phyloP scores from a whole-genome alignment of 1,140 invertebrate genomes.

The Dendrolimus kikuchii region DNA sequence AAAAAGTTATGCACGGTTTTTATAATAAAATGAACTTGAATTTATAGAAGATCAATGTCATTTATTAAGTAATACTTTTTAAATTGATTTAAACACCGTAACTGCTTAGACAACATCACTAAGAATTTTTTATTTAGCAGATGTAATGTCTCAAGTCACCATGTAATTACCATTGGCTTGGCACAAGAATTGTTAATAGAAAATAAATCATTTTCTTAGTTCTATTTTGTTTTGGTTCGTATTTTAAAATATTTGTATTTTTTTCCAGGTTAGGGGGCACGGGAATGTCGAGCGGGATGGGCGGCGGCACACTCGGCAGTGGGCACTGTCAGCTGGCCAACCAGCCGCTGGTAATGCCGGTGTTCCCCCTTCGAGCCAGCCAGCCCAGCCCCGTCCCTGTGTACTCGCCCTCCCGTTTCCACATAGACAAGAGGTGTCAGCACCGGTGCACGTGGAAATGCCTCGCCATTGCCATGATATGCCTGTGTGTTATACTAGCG shows the following conservation, averaged over 20 bases:
- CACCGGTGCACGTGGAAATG: constrained; percentile 96
- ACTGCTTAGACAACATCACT: no score
- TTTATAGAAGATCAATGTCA: no score
- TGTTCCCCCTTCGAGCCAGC: constrained; percentile 81
- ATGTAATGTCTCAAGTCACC: no score
- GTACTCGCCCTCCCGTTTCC: constrained; percentile 92
- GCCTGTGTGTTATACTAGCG: constrained; percentile 88
- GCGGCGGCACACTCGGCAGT: constrained; percentile 53
- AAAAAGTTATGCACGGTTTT: no score
- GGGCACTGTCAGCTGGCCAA: constrained; percentile 73
- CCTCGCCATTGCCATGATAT: constrained; percentile 91
- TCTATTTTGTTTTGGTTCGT: no score
- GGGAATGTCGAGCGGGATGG: constrained; percentile 61
- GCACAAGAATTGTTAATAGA: no score
- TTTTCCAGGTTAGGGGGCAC: constrained; percentile 58
- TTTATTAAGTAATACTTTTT: no score
- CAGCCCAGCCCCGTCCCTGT: constrained; percentile 81
- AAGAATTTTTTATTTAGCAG: no score
- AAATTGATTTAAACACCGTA: no score
- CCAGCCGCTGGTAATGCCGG: constrained; percentile 84
- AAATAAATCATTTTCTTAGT: no score
- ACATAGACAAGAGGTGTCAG: constrained; percentile 93
- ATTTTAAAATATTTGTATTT: constrained; percentile 6
- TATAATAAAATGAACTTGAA: no score
- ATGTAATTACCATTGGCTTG: no score